Conservation (phyloP, 2,113 vertebrate species). For the Brachyhypopomus gauderio region DNA sequence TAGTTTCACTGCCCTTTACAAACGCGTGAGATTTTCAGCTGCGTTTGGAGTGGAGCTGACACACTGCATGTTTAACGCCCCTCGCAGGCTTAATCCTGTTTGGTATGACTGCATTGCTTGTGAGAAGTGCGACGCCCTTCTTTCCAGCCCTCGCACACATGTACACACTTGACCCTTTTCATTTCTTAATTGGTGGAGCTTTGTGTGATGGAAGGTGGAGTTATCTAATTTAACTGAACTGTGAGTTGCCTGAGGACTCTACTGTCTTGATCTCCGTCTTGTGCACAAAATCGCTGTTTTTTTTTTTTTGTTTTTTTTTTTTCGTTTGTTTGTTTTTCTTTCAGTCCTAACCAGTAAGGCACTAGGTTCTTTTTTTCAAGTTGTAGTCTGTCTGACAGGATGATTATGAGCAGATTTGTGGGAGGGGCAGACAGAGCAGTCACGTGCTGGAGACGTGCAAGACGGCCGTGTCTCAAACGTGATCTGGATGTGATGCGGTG, state of each 20-base stretch:
- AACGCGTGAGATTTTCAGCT: neutral
- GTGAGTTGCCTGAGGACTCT: neutral
- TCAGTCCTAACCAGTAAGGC: neutral
- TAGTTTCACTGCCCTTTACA: constrained; percentile 18
- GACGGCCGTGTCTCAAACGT: neutral
- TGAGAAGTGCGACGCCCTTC: neutral
- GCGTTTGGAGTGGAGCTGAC: neutral
- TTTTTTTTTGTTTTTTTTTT: neutral
- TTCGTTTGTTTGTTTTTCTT: too few relatives aligned
- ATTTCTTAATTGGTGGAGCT: constrained; percentile 24
- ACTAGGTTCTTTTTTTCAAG: neutral
- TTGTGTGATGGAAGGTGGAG: neutral
- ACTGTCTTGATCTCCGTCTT: neutral
- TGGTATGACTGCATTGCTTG: neutral
- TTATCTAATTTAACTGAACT: neutral
- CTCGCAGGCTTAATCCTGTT: neutral
- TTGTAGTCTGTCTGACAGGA: neutral
- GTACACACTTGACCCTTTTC: neutral
- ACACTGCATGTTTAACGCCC: neutral
- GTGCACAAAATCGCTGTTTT: neutral
- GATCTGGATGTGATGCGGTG: neutral
- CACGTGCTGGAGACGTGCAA: neutral
- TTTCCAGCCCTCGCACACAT: too few relatives aligned
- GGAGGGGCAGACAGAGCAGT: neutral
- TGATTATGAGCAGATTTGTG: neutral